A percentile compares a stretch with the other conserved stretches of the same genome.
Conservation (phyloP, 2,113 vertebrate genomes). For the Struthio camelus region DNA sequence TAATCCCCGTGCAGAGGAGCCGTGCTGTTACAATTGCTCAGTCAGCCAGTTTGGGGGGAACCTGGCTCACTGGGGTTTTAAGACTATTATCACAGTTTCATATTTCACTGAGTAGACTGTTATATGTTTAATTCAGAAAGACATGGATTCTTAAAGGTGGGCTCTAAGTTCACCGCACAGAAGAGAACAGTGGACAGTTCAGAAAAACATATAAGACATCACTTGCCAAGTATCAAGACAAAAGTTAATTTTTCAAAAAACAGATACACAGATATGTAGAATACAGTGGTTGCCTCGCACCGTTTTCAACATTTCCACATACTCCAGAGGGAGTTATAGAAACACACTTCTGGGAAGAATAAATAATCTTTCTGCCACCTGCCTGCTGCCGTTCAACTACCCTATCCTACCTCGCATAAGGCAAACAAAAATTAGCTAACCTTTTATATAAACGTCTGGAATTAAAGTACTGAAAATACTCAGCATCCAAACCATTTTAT, state of each 20-base stretch:
- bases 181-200: not conserved
- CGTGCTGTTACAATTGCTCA: slow-evolving; percentile 13
- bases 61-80: slow-evolving; percentile 35
- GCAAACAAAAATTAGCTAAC: not conserved
- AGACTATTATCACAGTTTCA: slow-evolving; percentile 39
- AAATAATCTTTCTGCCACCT: not conserved
- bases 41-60: slow-evolving; percentile 41
- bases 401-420: not conserved
- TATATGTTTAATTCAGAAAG: not conserved
- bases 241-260: not conserved
- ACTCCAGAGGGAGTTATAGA: not conserved
- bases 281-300: not conserved
- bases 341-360: not conserved
- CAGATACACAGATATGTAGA: not conserved
- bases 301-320: not conserved
- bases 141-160: not conserved
- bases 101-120: slow-evolving; percentile 37
- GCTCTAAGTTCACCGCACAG: not conserved
- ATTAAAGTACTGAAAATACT: not conserved
- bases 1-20: slow-evolving; percentile 1
- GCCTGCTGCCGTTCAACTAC: not conserved
- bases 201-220: not conserved
- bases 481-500: not conserved
- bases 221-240: not conserved
- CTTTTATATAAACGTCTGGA: not conserved